Evolutionary conservation across 2,113 vertebrate species (phyloP).

Genomic region (Albula goreensis): DNA sequence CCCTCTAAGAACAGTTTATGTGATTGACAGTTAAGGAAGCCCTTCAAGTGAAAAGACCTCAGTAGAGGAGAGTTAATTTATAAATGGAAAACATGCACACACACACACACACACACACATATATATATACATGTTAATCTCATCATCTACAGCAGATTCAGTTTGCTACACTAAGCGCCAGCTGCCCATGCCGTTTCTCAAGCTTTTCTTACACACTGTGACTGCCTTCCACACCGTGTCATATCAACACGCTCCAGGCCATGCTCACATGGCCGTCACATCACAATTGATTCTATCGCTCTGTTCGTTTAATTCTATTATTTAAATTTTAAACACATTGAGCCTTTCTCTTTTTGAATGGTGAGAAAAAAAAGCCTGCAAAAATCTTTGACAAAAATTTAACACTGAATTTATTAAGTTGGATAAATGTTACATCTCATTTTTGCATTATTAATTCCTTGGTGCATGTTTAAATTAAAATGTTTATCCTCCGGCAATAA

Average conservation of each 20-base stretch:
- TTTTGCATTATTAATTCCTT: too few relatives aligned
- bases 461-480: too few relatives aligned
- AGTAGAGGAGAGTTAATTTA: background rate
- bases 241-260: background rate
- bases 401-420: too few relatives aligned
- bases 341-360: background rate
- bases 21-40: background rate
- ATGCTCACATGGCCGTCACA: background rate
- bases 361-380: background rate
- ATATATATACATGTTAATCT: background rate
- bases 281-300: background rate
- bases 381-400: too few relatives aligned
- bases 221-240: background rate
- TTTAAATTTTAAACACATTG: background rate
- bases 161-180: background rate
- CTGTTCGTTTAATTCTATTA: background rate
- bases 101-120: too few relatives aligned
- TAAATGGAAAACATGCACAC: background rate
- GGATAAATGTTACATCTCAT: too few relatives aligned
- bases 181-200: background rate
- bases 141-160: background rate
- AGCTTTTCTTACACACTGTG: background rate
- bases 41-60: background rate
- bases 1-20: background rate
- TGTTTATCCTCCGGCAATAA: background rate